Base-by-base conservation (phyloP, 2,888 invertebrate species). In the Drosophila parthenogenetica region DNA sequence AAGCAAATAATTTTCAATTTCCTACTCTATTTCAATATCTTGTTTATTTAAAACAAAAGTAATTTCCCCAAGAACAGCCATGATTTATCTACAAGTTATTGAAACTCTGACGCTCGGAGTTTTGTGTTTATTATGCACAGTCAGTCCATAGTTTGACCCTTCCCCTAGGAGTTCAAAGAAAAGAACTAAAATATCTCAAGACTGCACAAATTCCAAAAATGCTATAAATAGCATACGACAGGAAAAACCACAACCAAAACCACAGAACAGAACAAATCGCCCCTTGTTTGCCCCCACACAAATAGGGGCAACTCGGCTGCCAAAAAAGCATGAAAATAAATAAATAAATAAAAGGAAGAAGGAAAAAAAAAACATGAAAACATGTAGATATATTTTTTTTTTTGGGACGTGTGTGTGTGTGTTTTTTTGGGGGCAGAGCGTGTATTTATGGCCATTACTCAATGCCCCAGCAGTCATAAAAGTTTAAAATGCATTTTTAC, bases 401-500 rank as follows among this genome's bases (percentile, higher is more conserved):
- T 60, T 54, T 25, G 3, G 8, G 13, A 2, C 13, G 13, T 35
- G 51, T 63, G 49, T 62, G 22, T 22, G 22, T 22, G 5, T 22
- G 22, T 22, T 22, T 22, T 22, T 22, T 22, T 22, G 22, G 55
- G 25, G 66, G 48, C 63, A 66, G 46, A 35, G 57, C 51, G 32
- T 68, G 69, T 81, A 72, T 81, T 85, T 81, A 79, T 82, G 81
- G 66, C 68, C 74, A 78, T 81, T 80, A 76, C 79, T 81, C 76
- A 81, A 81, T 81, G 72, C 59, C 69, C 69, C 59, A 61, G 57
- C 73, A 73, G 71, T 55, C 80, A 82, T 76, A 79, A 79, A 79
- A 82, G 71, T 81, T 81, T 53, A 64, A 81, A 81, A 81, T 79
- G 81, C 79, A 81, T 77, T 77, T 79, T 73, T 77, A 78, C 68